Evolutionary conservation across 2,113 vertebrate species (phyloP).

Genomic region (Phycodurus eques): DNA sequence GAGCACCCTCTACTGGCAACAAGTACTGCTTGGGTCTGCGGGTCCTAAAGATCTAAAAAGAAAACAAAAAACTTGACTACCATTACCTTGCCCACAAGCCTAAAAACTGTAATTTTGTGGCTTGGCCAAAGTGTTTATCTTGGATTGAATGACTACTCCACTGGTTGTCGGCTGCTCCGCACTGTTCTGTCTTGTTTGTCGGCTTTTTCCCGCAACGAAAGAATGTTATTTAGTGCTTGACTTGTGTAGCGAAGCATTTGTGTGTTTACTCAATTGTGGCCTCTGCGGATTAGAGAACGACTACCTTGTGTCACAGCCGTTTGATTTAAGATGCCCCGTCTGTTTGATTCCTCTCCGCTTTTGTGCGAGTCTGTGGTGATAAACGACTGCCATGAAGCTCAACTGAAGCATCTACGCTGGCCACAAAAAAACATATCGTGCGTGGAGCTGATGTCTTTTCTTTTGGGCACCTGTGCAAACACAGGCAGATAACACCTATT

Average conservation of each 20-base stretch:
- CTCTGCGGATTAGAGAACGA: conserved; percentile 9
- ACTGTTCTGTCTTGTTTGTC: conserved; percentile 39
- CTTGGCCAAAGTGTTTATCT: conserved; percentile 54
- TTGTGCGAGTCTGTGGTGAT: conserved; percentile 25
- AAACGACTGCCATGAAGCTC: conserved; percentile 20
- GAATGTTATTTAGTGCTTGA: background rate
- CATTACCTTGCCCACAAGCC: conserved; percentile 67
- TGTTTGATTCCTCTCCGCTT: conserved; percentile 13
- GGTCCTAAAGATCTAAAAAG: conserved; percentile 52
- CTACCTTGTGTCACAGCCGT: background rate
- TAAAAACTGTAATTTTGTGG: conserved; percentile 75
- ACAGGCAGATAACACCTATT: conserved; percentile 28
- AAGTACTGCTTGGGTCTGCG: conserved; percentile 43
- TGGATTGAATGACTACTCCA: conserved; percentile 34
- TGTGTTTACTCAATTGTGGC: conserved; percentile 3
- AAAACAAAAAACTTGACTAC: conserved; percentile 56
- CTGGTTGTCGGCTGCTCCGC: conserved; percentile 47
- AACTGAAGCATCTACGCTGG: conserved; percentile 18
- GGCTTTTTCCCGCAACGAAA: conserved; percentile 27
- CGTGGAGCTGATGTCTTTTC: conserved; percentile 14
- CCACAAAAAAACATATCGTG: conserved; percentile 43
- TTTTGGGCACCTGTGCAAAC: conserved; percentile 51
- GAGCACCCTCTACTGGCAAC: conserved; percentile 65
- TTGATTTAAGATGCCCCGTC: background rate
- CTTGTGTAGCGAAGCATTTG: conserved; percentile 21